Percentiles rank a stretch among this genome's conserved stretches.
Evolutionary conservation across 2,797 vertebrate species (phyloP).

Genomic region (Manis pentadactyla): DNA sequence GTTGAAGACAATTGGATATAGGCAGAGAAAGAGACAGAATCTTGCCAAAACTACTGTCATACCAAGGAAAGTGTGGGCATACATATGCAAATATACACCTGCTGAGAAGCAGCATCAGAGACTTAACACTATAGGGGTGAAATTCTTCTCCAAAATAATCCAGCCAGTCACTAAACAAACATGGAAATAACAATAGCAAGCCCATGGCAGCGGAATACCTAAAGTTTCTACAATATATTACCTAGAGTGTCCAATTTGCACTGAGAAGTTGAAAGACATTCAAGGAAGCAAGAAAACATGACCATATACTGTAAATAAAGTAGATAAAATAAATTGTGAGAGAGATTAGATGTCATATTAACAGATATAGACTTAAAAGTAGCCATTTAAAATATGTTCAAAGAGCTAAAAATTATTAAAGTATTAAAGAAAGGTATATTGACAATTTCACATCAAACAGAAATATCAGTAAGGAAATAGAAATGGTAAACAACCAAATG

Average conservation of each 20-base stretch:
- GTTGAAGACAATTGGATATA: neutral
- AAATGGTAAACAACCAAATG: neutral
- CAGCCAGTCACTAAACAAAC: neutral
- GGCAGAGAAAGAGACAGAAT: neutral
- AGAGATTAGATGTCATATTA: neutral
- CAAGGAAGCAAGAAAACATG: neutral
- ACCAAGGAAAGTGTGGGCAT: neutral
- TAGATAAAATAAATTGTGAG: neutral
- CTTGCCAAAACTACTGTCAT: neutral
- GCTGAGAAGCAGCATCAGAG: neutral
- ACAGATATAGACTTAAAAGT: neutral
- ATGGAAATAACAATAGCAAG: neutral
- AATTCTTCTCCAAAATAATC: neutral
- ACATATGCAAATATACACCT: neutral
- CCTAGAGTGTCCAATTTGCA: neutral
- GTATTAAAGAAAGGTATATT: neutral
- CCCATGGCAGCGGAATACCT: neutral
- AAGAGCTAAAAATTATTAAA: conserved; percentile 1
- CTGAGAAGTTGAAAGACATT: neutral
- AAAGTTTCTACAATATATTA: neutral
- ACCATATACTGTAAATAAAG: neutral
- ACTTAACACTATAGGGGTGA: neutral
- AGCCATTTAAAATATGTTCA: neutral
- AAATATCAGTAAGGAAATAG: neutral
- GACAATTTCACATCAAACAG: neutral